A percentile compares a stretch with the other conserved stretches of the same genome.
Conservation (phyloP, 2,888 invertebrate genomes). For the Cheiracanthium punctorium region DNA sequence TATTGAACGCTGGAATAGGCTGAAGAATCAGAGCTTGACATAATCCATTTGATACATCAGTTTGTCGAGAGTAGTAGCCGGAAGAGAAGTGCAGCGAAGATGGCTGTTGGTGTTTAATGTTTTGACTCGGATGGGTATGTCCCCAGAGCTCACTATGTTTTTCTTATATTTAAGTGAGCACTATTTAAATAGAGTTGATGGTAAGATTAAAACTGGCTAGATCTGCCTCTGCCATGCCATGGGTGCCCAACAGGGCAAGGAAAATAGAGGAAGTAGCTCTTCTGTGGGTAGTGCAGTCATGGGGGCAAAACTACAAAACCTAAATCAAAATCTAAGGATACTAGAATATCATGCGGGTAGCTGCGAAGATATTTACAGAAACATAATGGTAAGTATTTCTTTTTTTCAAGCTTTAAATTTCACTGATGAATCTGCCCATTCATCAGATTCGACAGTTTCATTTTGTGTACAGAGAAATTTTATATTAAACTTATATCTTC, state of each 20-base stretch:
- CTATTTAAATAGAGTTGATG: slow-evolving; percentile 38
- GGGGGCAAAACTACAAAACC: slow-evolving; percentile 68
- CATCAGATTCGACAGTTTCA: no score
- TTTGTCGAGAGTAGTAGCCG: slow-evolving; percentile 53
- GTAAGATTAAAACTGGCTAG: slow-evolving; percentile 64
- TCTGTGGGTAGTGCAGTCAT: slow-evolving; percentile 72
- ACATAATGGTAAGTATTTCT: slow-evolving; percentile 87
- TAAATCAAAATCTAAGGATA: slow-evolving; percentile 70
- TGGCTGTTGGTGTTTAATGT: slow-evolving; percentile 65
- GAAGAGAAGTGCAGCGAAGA: slow-evolving; percentile 65
- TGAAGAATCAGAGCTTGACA: slow-evolving; percentile 35
- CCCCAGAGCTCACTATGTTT: slow-evolving; percentile 11
- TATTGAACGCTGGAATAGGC: no score
- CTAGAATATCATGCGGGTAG: slow-evolving; percentile 86
- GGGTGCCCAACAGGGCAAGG: slow-evolving; percentile 96
- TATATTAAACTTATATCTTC: no score
- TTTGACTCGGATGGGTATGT: slow-evolving; percentile 42
- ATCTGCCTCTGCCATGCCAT: slow-evolving; percentile 77
- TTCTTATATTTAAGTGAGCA: slow-evolving; percentile 30
- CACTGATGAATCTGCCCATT: neutral
- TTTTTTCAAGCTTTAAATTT: neutral
- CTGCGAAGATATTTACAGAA: slow-evolving; percentile 92
- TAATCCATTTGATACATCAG: neutral
- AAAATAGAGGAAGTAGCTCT: slow-evolving; percentile 76
- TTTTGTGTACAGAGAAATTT: no score